Conservation (phyloP, 2,797 vertebrate species). For the Pantherophis alleghaniensis region DNA sequence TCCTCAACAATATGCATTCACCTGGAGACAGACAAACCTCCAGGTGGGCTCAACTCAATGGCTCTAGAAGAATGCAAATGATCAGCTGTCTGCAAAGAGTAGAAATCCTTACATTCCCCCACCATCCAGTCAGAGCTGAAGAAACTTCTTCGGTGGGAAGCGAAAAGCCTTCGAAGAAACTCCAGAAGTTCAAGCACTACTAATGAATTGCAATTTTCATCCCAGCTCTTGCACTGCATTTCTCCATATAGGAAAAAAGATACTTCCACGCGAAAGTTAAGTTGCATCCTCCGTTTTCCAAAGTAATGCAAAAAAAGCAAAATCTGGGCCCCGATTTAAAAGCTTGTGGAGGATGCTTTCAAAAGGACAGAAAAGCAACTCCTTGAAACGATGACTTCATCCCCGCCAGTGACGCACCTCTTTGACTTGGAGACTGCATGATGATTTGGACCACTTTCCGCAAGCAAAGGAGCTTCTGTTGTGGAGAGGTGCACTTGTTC, state of each 20-base stretch:
- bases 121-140: too few species aligned
- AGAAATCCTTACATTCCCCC: too few species aligned
- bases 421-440: slow-evolving; percentile 83
- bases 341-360: neutral
- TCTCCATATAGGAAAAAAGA: neutral
- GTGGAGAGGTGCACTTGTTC: slow-evolving; percentile 89
- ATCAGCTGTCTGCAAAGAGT: too few species aligned
- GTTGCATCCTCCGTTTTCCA: neutral
- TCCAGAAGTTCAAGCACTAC: neutral
- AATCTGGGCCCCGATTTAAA: neutral
- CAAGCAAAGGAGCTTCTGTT: slow-evolving; percentile 92
- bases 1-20: too few species aligned
- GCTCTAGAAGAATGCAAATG: too few species aligned
- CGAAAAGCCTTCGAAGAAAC: too few species aligned
- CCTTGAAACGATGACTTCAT: neutral
- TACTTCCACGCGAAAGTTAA: neutral
- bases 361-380: neutral
- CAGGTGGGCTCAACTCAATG: too few species aligned
- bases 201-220: neutral
- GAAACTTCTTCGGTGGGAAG: too few species aligned
- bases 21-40: too few species aligned
- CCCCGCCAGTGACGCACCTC: slow-evolving; percentile 73
- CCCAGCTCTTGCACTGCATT: neutral
- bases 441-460: slow-evolving; percentile 84
- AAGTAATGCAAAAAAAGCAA: neutral